Percentiles rank a stretch among this genome's conserved stretches.
These are phyloP conservation scores for Agrochola lychnidis DNA, from an alignment of 2,888 invertebrate species.

Conservation along the genomic window DNA sequence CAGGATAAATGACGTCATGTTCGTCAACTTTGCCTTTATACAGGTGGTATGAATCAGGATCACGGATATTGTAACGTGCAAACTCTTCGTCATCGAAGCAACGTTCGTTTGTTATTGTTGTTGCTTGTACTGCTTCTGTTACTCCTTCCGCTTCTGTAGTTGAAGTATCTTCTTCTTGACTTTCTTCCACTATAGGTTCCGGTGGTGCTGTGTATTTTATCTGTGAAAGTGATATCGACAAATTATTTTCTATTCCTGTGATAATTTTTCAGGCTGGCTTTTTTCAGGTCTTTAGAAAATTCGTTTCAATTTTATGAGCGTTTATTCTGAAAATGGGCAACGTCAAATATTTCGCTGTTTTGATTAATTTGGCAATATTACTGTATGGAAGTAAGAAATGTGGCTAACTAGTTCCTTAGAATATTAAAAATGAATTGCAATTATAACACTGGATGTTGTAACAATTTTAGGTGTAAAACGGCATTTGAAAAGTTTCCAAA, in stretches of 20 bases:
- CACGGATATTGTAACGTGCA: constrained; percentile 70
- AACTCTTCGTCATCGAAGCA: constrained; percentile 68
- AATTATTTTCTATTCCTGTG: neutral
- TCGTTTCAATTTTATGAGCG: neutral
- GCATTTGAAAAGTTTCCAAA: too few relatives aligned
- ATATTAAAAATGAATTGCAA: too few relatives aligned
- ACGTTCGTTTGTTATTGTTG: constrained; percentile 30
- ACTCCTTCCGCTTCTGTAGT: constrained; percentile 2
- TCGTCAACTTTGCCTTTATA: constrained; percentile 75
- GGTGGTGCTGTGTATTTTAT: constrained; percentile 66
- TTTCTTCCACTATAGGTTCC: constrained; percentile 36
- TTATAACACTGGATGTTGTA: too few relatives aligned
- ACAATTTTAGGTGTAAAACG: too few relatives aligned
- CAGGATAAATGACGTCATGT: constrained; percentile 77
- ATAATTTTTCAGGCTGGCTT: neutral
- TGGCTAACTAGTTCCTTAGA: too few relatives aligned
- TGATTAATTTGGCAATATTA: too few relatives aligned
- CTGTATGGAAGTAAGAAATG: too few relatives aligned
- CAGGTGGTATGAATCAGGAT: constrained; percentile 63
- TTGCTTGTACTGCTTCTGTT: constrained; percentile 10
- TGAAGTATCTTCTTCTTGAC: constrained; percentile 52
- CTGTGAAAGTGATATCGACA: constrained; percentile 59
- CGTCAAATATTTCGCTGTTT: too few relatives aligned
- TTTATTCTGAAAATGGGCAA: too few relatives aligned
- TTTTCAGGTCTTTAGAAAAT: neutral